A percentile compares a stretch with the other conserved stretches of the same genome.
Evolutionary conservation across 2,797 vertebrate species (phyloP).

Genomic region (Lepidocolaptes lacrymiger): DNA sequence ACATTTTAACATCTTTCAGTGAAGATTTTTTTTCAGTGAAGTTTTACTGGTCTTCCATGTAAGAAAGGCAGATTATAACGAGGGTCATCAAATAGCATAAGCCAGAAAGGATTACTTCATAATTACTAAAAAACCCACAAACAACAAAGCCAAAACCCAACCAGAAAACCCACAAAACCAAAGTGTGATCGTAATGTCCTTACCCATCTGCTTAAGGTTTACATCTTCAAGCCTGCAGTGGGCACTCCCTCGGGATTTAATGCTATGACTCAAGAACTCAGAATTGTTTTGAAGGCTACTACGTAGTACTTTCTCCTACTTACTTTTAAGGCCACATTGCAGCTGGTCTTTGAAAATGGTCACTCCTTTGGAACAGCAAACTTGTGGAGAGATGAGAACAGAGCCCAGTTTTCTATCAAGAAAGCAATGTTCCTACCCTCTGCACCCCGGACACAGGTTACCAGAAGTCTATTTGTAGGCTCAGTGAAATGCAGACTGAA

Average conservation of each 20-base stretch:
- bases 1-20: background rate
- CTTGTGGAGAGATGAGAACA: background rate
- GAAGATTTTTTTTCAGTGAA: background rate
- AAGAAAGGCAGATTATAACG: background rate
- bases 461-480: background rate
- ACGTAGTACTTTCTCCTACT: background rate
- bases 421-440: accelerated
- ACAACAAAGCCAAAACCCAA: accelerated
- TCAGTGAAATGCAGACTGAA: background rate
- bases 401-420: background rate
- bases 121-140: background rate
- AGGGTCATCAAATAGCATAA: background rate
- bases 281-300: background rate
- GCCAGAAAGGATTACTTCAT: background rate
- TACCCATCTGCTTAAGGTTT: background rate
- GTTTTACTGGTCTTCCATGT: background rate
- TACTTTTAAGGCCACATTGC: background rate
- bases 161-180: background rate
- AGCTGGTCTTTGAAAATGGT: background rate
- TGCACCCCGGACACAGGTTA: background rate
- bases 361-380: background rate
- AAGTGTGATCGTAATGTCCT: background rate
- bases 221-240: background rate
- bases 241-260: background rate
- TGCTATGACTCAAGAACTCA: background rate